Evolutionary conservation across 2,113 vertebrate species (phyloP), one percentile per base, ranked within the genome.

Genomic region (Orycteropus afer): DNA sequence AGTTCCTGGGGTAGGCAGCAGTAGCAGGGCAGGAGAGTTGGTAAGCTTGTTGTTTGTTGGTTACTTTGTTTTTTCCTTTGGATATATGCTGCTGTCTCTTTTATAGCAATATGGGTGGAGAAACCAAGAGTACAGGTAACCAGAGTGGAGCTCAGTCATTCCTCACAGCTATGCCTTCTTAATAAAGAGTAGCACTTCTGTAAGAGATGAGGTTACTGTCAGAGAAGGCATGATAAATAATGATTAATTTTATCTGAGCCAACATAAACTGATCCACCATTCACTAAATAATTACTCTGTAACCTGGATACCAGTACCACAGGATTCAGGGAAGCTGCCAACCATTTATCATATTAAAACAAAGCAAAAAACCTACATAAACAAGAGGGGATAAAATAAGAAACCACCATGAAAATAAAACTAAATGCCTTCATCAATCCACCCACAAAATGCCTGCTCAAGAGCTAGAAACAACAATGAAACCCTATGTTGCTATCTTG

Each of bases 241-340:
- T 97, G 98, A 98, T 98, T 98, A 98, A 98, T 98, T 73, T 97
- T 97, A 98, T 98, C 97, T 96, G 94, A 57, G 78, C 97, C 97
- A 97, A 98, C 95, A 98, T 95, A 97, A 98, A 95, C 97, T 97
- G 93, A 98, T 98, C 94, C 7, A 61, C 96, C 79, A 91, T 96
- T 98, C 98, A 97, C 97, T 98, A 98, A 98, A 98, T 98, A 98
- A 98, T 98, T 98, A 98, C 98, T 98, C 97, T 96, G 97, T 95
- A 98, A 96, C 96, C 96, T 97, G 97, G 98, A 98, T 98, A 98
- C 97, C 69, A 1, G 98, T 98, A 98, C 97, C 97, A 97, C 93
- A 97, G 87, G 86, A 91, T 92, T 86, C 65, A 94, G 79, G 79
- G 63, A 97, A 91, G 67, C 78, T 94, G 92, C 89, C 74, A 91